Percentiles rank a stretch among this genome's conserved stretches.
phyloP scores from a whole-genome alignment of 2,113 vertebrate genomes.

The Nothobranchius furzeri region DNA sequence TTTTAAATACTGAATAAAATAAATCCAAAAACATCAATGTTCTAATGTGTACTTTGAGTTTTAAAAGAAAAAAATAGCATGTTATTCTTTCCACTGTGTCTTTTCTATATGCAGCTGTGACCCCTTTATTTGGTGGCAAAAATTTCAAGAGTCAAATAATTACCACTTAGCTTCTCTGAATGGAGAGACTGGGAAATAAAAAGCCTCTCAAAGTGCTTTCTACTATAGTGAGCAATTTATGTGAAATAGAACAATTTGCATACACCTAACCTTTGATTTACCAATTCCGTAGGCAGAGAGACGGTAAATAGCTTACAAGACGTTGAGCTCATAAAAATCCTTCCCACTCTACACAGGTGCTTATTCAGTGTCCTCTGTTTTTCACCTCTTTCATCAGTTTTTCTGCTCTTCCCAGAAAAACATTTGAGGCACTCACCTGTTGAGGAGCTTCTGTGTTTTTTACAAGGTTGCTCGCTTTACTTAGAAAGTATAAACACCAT shows the following conservation, averaged over 20 bases:
- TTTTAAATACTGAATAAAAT: not conserved
- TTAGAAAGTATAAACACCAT: not conserved
- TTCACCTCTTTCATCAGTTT: conserved; percentile 15
- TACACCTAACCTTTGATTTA: conserved; percentile 43
- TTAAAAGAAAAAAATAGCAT: not conserved
- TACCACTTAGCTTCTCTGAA: conserved; percentile 12
- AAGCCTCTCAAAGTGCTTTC: conserved; percentile 23
- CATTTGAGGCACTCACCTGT: conserved; percentile 12
- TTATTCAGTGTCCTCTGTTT: conserved; percentile 11
- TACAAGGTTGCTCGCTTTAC: conserved; percentile 14
- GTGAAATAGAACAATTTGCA: conserved; percentile 41
- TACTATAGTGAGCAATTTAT: conserved; percentile 18
- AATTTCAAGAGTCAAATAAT: conserved; percentile 38
- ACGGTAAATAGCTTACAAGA: conserved; percentile 26
- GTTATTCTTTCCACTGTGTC: not conserved
- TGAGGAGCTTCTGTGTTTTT: conserved; percentile 8
- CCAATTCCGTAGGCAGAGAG: conserved; percentile 21
- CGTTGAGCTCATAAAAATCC: not conserved
- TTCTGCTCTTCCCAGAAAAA: conserved; percentile 18
- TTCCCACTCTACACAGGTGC: not conserved
- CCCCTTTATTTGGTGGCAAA: conserved; percentile 28
- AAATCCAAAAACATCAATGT: not conserved
- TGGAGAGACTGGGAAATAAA: conserved; percentile 27
- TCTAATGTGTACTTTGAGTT: not conserved
- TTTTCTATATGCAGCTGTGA: conserved; percentile 10